These are phyloP conservation scores for Eulemur mongoz DNA, from an alignment of 2,797 vertebrate species.

Conservation along the genomic window DNA sequence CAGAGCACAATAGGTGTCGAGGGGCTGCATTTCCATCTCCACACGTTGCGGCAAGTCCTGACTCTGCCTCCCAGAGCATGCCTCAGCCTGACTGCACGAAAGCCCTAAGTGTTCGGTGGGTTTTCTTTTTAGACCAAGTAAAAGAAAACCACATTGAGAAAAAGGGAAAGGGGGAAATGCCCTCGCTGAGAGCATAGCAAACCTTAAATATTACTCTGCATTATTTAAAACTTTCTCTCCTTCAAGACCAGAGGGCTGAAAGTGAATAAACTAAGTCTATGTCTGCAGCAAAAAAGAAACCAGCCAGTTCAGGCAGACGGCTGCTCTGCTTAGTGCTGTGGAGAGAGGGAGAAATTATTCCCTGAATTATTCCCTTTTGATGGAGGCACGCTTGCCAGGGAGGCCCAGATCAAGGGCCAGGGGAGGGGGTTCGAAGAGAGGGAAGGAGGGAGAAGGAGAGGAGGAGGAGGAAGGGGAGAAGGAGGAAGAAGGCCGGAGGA, in stretches of 20 bases:
- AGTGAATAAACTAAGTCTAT: not conserved
- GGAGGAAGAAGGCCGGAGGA: not conserved
- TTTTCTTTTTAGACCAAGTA: not conserved
- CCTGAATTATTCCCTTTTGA: no score
- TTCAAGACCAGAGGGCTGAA: not conserved
- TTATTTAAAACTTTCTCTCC: not conserved
- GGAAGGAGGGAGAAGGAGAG: not conserved
- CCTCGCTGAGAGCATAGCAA: not conserved
- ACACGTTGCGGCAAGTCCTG: not conserved
- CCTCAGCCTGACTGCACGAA: not conserved
- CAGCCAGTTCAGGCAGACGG: accelerated
- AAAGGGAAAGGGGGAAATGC: not conserved
- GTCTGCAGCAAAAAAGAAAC: not conserved
- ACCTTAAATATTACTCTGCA: no score
- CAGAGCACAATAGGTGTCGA: accelerated
- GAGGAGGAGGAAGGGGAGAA: not conserved
- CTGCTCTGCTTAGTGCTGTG: accelerated
- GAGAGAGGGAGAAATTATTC: no score
- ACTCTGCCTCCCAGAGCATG: not conserved
- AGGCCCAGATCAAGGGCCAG: no score
- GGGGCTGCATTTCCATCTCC: not conserved
- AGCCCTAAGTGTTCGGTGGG: not conserved
- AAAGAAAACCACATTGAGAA: not conserved
- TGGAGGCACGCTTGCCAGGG: no score
- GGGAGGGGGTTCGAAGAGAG: accelerated